Conservation (phyloP, 2,888 invertebrate species). For the Drosophila helvetica region DNA sequence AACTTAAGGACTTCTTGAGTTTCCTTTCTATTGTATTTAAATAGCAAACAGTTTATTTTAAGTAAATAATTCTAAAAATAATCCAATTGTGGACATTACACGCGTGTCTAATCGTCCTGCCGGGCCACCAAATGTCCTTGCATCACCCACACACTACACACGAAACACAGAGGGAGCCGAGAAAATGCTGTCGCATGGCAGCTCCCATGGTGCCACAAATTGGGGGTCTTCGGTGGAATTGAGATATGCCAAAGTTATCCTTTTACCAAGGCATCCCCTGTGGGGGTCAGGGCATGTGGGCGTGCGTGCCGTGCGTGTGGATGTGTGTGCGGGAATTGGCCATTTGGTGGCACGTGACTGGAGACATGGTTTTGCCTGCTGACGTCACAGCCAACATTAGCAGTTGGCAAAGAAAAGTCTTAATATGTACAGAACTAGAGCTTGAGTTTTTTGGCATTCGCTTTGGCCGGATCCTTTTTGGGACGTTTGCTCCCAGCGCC, state of each 20-base stretch:
- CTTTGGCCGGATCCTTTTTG: constrained; percentile 84
- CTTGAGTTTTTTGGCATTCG: constrained; percentile 87
- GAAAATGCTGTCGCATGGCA: constrained; percentile 49
- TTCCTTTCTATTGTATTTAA: constrained; percentile 35
- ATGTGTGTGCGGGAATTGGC: neutral
- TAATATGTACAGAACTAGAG: constrained; percentile 83
- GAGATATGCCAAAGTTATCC: constrained; percentile 19
- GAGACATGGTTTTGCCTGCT: constrained; percentile 14
- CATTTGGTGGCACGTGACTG: constrained; percentile 63
- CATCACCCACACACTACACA: constrained; percentile 22
- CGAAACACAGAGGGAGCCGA: constrained; percentile 17
- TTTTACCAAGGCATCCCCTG: constrained; percentile 11
- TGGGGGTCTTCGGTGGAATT: constrained; percentile 15
- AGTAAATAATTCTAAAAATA: constrained; percentile 57
- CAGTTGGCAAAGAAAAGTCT: constrained; percentile 24
- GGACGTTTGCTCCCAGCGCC: constrained; percentile 59
- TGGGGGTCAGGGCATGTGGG: neutral
- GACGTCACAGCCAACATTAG: constrained; percentile 45
- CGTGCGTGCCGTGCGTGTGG: constrained; percentile 2
- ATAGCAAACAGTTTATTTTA: constrained; percentile 46
- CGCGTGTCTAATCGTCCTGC: constrained; percentile 56
- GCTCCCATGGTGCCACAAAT: constrained; percentile 61
- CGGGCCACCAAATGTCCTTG: constrained; percentile 53
- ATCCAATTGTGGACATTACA: constrained; percentile 41
- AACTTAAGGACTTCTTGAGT: neutral